Base-by-base conservation (phyloP, 2,888 invertebrate genomes). In the Parapristionchus giblindavisi region DNA sequence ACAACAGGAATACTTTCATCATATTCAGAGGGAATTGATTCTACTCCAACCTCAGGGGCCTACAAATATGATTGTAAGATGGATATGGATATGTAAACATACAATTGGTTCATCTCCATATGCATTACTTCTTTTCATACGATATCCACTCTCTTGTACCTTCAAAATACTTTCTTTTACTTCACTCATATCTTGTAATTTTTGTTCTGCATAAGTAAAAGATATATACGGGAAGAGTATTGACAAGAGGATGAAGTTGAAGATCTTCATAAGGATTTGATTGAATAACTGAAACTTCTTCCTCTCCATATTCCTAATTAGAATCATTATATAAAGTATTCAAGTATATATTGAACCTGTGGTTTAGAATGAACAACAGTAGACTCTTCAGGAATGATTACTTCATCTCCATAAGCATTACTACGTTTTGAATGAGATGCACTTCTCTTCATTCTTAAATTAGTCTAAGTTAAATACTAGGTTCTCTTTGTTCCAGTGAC, bases 361-460 rank as follows among this genome's bases (percentile, higher is more conserved):
- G 40, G 11, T n/a, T n/a, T n/a, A n/a, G n/a, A n/a, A n/a, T n/a
- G n/a, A n/a, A n/a, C n/a, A n/a, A n/a, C n/a, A n/a, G n/a, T 21
- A 48, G 48, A 14, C 32, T 66, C 51, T 34, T 40, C 71, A 3
- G 76, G 71, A 40, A 70, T 40, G 5, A 76, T 51, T 2, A 73
- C 29, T 54, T 76, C 76, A 29, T 76, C 76, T 17, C 76, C 76
- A 29, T 76, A 76, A 17, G 72, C 43, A 29, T 76, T 72, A 34
- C 61, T 72, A 17, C 76, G 60, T 24, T 54, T 52, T 29, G 29
- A 27, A 4, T 21, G 34, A 48, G 48, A 11, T 48, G 48, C 48
- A 11, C 48, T n/a, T n/a, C n/a, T n/a, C n/a, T n/a, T n/a, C n/a
- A n/a, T n/a, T n/a, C n/a, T n/a, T n/a, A n/a, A n/a, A n/a, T n/a